Evolutionary conservation across 2,797 vertebrate species (phyloP), one percentile per base, ranked within the genome.

Genomic region (Eupleurogrammus muticus): DNA sequence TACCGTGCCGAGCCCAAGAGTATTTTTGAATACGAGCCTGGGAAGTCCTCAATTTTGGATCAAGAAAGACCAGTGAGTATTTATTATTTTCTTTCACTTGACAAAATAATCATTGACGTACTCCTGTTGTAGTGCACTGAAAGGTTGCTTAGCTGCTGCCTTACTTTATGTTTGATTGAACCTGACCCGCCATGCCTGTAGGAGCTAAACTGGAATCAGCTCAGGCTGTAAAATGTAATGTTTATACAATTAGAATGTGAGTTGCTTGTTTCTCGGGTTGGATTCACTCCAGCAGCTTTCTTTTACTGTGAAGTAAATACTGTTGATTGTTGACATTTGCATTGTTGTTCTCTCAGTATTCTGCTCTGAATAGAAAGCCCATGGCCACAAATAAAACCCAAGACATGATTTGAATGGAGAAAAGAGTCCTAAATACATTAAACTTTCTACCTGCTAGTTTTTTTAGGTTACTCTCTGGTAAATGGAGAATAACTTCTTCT

Each of bases 11-110:
- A 99, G 82, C 98, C 98, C 9, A 95, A 97, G 87, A 99, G 98
- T 86, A 99, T 99, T 90, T 99, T 99, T 93, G 98, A 99, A 62
- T 99, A 99, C 2, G 98, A 99, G 86, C 98, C 98, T 0, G 98
- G 98, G 52, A 99, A 98, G 86, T 99, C 98, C 3, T 99, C 98
- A 0, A 97, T 99, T 86, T 93, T 99, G 76, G 96, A 98, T 61
- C 97, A 97, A 0, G 97, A 99, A 85, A 95, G 97, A 90, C 97
- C 96, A 81, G 98, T 99, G 94, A 98, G 97, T 92, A 68, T 40
- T 72, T 76, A 28, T 21, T 32, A 55, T 11, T 3, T n/a, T 47
- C 2, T 65, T 44, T 61, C 0, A 38, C 14, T 46, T 38, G 1
- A 48, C 59, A 8, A n/a, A 32, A 49, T 44, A 9, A 42, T 23